Conservation (phyloP, 2,888 invertebrate species). For the Epinotia brunnichana region DNA sequence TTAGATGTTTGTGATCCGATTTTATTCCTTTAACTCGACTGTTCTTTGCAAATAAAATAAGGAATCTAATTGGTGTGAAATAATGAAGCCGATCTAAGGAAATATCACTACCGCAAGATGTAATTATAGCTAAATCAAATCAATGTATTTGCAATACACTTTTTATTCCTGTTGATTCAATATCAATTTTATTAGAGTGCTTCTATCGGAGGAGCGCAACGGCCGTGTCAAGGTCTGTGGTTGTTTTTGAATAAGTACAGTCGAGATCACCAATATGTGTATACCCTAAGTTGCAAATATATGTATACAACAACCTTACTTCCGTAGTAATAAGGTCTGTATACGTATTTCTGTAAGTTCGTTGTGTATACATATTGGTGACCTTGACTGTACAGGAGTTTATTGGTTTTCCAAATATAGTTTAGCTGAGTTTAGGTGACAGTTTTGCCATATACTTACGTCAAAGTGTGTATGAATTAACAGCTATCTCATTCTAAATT, state of each 20-base stretch:
- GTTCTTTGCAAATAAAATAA: conserved; percentile 1
- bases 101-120: conserved; percentile 26
- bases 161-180: conserved; percentile 21
- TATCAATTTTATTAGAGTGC: conserved; percentile 22
- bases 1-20: conserved; percentile 5
- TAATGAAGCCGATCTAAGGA: background rate
- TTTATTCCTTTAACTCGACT: conserved; percentile 2
- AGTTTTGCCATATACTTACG: background rate
- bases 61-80: conserved; percentile 1
- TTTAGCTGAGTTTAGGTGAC: background rate
- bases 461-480: too few species aligned
- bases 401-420: too few species aligned
- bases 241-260: background rate
- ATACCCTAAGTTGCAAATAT: too few species aligned
- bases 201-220: background rate
- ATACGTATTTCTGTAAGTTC: too few species aligned
- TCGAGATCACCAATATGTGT: too few species aligned
- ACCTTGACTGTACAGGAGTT: too few species aligned
- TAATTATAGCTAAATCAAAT: conserved; percentile 40
- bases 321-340: too few species aligned
- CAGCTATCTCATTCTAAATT: too few species aligned
- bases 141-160: conserved; percentile 27
- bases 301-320: too few species aligned
- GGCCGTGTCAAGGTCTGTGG: conserved; percentile 6
- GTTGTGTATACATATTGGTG: too few species aligned